Conservation (phyloP, 2,113 vertebrate species). For the Trogon surrucura region DNA sequence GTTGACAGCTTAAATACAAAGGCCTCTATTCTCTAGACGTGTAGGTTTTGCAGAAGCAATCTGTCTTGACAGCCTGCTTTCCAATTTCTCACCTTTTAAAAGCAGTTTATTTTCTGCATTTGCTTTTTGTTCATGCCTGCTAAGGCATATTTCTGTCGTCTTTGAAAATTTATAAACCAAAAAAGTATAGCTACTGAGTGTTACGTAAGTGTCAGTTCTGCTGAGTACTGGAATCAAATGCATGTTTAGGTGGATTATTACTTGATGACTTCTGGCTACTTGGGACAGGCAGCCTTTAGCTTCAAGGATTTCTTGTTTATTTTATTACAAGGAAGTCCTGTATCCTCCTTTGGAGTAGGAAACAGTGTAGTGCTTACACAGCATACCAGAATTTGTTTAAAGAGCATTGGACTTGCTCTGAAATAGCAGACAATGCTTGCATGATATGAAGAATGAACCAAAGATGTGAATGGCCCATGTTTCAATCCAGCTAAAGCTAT, state of each 20-base stretch:
- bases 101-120: not conserved
- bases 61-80: not conserved
- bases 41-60: not conserved
- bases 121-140: not conserved
- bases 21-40: not conserved
- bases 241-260: not conserved
- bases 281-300: not conserved
- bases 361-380: not conserved
- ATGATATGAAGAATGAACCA: not conserved
- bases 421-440: not conserved
- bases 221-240: not conserved
- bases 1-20: not conserved
- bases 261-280: not conserved
- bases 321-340: not conserved
- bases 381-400: not conserved
- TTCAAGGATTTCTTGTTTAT: not conserved
- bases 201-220: not conserved
- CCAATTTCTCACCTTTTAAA: not conserved
- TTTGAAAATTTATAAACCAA: not conserved
- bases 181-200: not conserved
- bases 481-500: not conserved
- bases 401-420: not conserved
- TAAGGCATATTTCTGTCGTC: not conserved
- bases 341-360: not conserved
- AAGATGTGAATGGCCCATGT: not conserved